Conservation (phyloP, 92 coral and sea anemone species). For the Heliopora coerulea region DNA sequence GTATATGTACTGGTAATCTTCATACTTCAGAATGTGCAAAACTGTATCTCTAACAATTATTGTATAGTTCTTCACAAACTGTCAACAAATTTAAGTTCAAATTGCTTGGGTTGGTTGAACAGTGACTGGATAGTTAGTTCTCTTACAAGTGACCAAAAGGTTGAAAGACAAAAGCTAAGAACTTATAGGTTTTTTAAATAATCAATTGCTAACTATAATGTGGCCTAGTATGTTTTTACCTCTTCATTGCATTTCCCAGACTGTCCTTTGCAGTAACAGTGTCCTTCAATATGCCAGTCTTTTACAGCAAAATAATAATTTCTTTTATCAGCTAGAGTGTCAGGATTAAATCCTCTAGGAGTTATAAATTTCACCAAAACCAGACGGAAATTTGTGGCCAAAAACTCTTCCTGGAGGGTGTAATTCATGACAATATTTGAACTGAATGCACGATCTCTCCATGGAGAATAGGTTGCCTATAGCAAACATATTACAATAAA, state of each 20-base stretch:
- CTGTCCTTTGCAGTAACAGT: slow-evolving; percentile 90
- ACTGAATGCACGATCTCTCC: slow-evolving; percentile 53
- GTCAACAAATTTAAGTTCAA: too few species aligned
- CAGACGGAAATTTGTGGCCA: slow-evolving; percentile 75
- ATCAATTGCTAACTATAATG: too few species aligned
- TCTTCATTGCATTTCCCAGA: slow-evolving; percentile 62
- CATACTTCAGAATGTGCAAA: too few species aligned
- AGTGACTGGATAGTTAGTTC: too few species aligned
- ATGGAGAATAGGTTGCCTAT: slow-evolving; percentile 59
- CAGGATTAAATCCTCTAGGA: slow-evolving; percentile 51
- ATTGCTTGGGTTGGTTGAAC: too few species aligned
- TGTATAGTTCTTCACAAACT: too few species aligned
- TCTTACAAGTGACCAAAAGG: too few species aligned
- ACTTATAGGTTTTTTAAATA: too few species aligned
- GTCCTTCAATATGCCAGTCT: slow-evolving; percentile 73
- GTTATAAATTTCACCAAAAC: slow-evolving; percentile 62
- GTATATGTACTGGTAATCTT: too few species aligned
- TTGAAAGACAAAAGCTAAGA: too few species aligned
- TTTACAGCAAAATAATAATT: slow-evolving; percentile 69
- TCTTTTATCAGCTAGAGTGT: slow-evolving; percentile 26
- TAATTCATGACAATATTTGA: slow-evolving; percentile 29
- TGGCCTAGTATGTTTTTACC: slow-evolving; percentile 47
- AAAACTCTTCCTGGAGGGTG: slow-evolving; percentile 59
- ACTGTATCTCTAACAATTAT: too few species aligned
- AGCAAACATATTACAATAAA: too few species aligned